Evolutionary conservation across 2,888 invertebrate species (phyloP).

Genomic region (Lithophane socia): DNA sequence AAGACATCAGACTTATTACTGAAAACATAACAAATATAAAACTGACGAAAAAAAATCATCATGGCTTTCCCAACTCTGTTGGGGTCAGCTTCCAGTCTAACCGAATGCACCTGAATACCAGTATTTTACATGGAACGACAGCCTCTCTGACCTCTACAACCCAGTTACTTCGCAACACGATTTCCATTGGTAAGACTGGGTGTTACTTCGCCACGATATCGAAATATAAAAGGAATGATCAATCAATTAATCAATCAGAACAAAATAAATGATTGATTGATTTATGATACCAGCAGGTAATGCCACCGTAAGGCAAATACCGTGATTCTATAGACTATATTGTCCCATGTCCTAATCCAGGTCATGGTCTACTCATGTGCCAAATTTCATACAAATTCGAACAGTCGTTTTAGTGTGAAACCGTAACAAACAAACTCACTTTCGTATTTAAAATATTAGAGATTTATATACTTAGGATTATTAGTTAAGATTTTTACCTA

Average conservation of each 20-base stretch:
- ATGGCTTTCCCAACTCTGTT: neutral
- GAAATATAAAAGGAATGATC: slow-evolving; percentile 1
- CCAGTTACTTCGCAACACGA: no score
- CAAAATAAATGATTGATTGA: no score
- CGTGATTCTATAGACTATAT: no score
- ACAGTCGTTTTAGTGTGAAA: no score
- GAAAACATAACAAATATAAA: slow-evolving; percentile 21
- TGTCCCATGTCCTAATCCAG: no score
- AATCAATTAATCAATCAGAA: no score
- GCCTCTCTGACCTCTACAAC: neutral
- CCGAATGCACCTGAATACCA: neutral
- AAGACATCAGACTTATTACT: slow-evolving; percentile 58
- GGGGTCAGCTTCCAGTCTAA: neutral
- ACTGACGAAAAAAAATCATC: neutral
- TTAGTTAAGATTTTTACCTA: no score
- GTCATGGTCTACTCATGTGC: no score
- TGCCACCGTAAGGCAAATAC: neutral
- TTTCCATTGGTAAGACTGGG: neutral
- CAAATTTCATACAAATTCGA: no score
- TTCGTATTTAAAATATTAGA: no score
- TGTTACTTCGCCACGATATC: neutral
- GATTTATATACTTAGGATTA: no score
- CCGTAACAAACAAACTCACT: no score
- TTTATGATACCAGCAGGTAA: neutral
- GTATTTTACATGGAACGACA: neutral